Evolutionary conservation across 2,888 invertebrate species (phyloP), one percentile per base, ranked within the genome.

Genomic region (Diarsia brunnea): DNA sequence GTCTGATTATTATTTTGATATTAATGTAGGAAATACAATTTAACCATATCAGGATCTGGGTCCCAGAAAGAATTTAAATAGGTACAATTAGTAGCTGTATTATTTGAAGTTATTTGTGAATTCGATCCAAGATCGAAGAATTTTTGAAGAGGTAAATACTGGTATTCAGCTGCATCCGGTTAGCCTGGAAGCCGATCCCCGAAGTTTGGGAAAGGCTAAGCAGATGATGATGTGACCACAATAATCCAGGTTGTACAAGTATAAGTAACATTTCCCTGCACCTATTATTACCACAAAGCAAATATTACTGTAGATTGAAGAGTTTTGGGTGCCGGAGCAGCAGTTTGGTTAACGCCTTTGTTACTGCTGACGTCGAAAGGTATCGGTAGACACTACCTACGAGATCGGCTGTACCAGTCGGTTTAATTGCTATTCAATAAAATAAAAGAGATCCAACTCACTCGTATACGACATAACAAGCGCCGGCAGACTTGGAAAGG

Each of bases 381-480:
- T n/a, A 53, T 5, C 24, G 2, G 53, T 24, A 3, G n/a, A 53
- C 5, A 53, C 12, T 31, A 38, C 21, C 11, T 38, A 31, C 21
- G 4, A 31, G 21, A 58, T 27, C 27, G 58, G 38, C 14, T 38
- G 21, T 11, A n/a, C 0, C 61, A 12, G 3, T n/a, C 7, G 12
- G 5, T 0, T 31, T 31, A 3, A 38, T 16, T 12, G 2, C 21
- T 3, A n/a, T 38, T 14, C 31, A 61, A 11, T 0, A n/a, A 63
- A 58, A n/a, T n/a, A 51, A 81, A 19, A 76, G 12, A 31, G 60
- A 43, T 63, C 72, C 49, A 84, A 98, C 98, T 98, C 96, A 99
- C 99, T 98, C 93, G 98, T 98, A 96, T 99, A 99, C 84, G 99
- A 99, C 96, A 98, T 97, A 82, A 99, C 99, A 83, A 99, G 97